Base-by-base conservation (phyloP, 2,888 invertebrate genomes). In the Caenorhabditis afra region DNA sequence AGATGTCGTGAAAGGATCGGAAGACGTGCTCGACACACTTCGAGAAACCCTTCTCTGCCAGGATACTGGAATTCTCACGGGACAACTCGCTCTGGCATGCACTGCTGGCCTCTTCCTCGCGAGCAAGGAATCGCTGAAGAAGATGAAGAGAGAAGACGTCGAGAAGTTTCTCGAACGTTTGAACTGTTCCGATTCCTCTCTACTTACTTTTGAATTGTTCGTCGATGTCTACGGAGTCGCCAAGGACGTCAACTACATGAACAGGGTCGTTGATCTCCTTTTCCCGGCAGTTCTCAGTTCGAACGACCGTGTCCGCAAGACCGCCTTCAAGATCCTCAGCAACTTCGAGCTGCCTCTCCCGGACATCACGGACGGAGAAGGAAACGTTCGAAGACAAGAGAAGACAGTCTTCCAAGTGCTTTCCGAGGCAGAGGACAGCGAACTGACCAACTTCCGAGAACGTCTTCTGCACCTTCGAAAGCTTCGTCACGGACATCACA, bases 381-480 rank as follows among this genome's bases (percentile, higher is more conserved):
- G 80, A 29, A 73, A 76, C 3, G 62, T 68, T n/a, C 68, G 53
- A 1, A 41, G 45, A 10, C 75, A 71, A 29, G 23, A 55, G 12
- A 66, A 47, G 29, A 57, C 55, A 1, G 74, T 62, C 4, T 87
- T 85, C 75, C 64, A 77, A 16, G 64, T 86, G 35, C 62, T 88
- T 14, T 87, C 91, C 66, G 91, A 93, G 62, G 94, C 94, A 0
- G 96, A 96, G 91, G 92, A 92, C 22, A 93, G 94, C 50, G 92
- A 93, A 18, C 93, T 97, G 3, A 94, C 94, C 84, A 94, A 94
- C 29, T 96, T 95, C 90, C 93, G 96, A 77, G 93, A 94, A 45
- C 94, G 95, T 90, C 90, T 96, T 44, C 92, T 94, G 71, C 94
- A 88, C 92, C 68, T 85, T 3, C 75, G 85, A 35, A 85, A 84